Conservation (phyloP, 2,888 invertebrate species). For the Strigamia maritima region DNA sequence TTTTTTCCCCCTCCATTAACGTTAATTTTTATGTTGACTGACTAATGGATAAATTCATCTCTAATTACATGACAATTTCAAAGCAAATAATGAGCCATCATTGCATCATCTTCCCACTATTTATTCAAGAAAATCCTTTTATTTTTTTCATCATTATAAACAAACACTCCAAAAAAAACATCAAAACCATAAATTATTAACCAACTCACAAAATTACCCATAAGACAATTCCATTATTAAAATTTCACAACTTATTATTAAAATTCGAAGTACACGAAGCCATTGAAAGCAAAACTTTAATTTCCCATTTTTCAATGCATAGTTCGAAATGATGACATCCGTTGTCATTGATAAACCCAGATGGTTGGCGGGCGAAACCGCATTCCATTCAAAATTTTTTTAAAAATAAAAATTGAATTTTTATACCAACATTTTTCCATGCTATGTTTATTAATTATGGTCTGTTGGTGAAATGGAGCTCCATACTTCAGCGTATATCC, state of each 20-base stretch:
- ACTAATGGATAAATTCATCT: not conserved
- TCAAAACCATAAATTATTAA: no score
- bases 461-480: slow-evolving; percentile 26
- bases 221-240: not conserved
- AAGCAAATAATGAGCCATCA: not conserved
- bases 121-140: not conserved
- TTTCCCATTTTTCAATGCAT: not conserved
- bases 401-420: not conserved
- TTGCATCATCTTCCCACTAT: not conserved
- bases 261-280: not conserved
- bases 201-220: not conserved
- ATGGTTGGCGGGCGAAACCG: not conserved
- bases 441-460: slow-evolving; percentile 21
- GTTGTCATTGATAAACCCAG: not conserved
- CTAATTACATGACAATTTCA: no score
- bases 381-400: not conserved
- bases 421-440: not conserved
- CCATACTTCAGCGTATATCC: slow-evolving; percentile 2
- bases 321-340: not conserved
- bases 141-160: not conserved
- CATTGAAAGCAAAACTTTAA: not conserved
- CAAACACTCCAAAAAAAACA: no score
- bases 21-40: not conserved
- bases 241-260: not conserved
- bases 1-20: not conserved